phyloP scores from a whole-genome alignment of 2,113 vertebrate species.

The Polypterus senegalus region DNA sequence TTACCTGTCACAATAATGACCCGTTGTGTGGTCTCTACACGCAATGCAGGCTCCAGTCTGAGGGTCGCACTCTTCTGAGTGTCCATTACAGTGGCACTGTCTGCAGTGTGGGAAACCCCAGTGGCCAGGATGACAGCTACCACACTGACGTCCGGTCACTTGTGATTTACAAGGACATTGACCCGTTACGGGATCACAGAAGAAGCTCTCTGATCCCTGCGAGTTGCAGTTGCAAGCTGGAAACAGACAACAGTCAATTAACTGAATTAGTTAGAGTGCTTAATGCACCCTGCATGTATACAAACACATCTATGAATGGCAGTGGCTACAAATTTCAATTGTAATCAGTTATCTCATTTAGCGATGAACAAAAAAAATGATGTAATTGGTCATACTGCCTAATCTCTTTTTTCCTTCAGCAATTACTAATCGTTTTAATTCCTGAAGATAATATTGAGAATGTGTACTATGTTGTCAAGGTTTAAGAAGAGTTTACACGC shows the following conservation, averaged over 20 bases:
- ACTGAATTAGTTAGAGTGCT: not conserved
- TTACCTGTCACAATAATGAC: conserved; percentile 56
- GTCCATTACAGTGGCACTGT: conserved; percentile 60
- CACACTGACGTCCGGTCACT: conserved; percentile 48
- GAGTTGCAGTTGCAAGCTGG: conserved; percentile 63
- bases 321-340: too few species aligned
- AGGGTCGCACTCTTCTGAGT: conserved; percentile 49
- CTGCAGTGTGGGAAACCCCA: conserved; percentile 64
- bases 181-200: conserved; percentile 54
- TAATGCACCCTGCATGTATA: too few species aligned
- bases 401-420: too few species aligned
- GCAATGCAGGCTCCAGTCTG: conserved; percentile 39
- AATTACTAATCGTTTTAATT: too few species aligned
- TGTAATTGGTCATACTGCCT: too few species aligned
- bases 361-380: too few species aligned
- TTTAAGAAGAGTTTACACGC: too few species aligned
- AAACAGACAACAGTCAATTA: not conserved
- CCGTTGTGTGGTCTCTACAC: conserved; percentile 48
- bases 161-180: conserved; percentile 58
- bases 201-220: conserved; percentile 46
- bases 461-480: too few species aligned
- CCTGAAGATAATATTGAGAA: too few species aligned
- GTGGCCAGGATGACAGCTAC: conserved; percentile 42
- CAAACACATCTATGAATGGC: too few species aligned
- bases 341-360: too few species aligned